Conservation (phyloP, 1,140 invertebrate species). For the Drosophila simulans region DNA sequence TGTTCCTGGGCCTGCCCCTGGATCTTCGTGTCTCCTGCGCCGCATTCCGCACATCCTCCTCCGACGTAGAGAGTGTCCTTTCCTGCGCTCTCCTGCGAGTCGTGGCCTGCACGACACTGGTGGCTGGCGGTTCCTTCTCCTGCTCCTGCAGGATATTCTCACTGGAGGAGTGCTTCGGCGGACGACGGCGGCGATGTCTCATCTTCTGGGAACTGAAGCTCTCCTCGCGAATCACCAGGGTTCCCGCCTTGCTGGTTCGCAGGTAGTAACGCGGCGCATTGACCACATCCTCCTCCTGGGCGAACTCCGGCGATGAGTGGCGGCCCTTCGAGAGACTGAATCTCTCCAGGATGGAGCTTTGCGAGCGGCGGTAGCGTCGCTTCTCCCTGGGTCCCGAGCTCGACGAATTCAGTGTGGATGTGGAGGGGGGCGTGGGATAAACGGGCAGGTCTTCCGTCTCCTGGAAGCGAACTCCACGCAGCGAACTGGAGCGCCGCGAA, state of each 20-base stretch:
- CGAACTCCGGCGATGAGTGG: constrained; percentile 76
- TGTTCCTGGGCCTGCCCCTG: constrained; percentile 34
- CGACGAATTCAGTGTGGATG: constrained; percentile 63
- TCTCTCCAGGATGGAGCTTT: constrained; percentile 75
- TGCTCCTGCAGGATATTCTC: constrained; percentile 54
- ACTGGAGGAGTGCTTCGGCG: constrained; percentile 57
- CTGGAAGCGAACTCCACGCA: constrained; percentile 70
- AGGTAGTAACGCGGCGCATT: constrained; percentile 81
- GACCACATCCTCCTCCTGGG: constrained; percentile 53
- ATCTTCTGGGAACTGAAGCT: constrained; percentile 78
- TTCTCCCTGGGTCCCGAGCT: constrained; percentile 74
- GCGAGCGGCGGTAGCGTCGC: constrained; percentile 77
- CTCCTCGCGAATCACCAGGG: constrained; percentile 85
- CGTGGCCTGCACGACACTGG: constrained; percentile 58
- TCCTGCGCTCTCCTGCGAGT: constrained; percentile 21
- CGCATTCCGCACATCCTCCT: constrained; percentile 36
- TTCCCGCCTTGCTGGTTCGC: constrained; percentile 85
- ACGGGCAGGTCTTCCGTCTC: constrained; percentile 5
- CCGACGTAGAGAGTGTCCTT: constrained; percentile 48
- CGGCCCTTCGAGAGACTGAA: constrained; percentile 73
- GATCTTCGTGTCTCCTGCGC: constrained; percentile 11
- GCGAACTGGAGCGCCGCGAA: constrained; percentile 61
- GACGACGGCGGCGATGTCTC: constrained; percentile 66
- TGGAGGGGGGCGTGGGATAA: constrained; percentile 72
- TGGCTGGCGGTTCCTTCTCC: neutral